Percentiles rank a stretch among this genome's conserved stretches.
Evolutionary conservation across 2,113 vertebrate genomes (phyloP).

Genomic region (Prinia subflava): DNA sequence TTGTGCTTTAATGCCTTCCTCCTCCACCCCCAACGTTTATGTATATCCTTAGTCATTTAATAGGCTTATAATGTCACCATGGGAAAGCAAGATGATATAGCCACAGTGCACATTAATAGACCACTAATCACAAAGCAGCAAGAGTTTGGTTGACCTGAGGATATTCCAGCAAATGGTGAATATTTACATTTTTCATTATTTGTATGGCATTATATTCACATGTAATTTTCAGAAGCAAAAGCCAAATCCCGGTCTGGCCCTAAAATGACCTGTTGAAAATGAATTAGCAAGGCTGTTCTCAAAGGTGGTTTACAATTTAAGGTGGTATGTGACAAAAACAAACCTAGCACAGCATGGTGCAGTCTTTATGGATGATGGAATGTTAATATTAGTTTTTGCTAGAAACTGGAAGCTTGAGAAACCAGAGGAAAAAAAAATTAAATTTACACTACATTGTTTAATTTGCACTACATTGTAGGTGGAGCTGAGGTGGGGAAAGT

Average conservation of each 20-base stretch:
- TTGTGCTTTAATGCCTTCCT: background rate
- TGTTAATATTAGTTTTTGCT: background rate
- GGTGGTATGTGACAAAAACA: constrained; percentile 7
- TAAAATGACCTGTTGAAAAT: constrained; percentile 14
- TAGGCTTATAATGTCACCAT: constrained; percentile 27
- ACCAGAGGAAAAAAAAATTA: background rate
- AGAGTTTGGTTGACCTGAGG: constrained; percentile 35
- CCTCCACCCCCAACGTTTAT: background rate
- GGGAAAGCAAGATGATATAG: constrained; percentile 18
- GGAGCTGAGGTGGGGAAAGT: background rate
- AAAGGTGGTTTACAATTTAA: background rate
- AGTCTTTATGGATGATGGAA: background rate
- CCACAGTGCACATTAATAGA: constrained; percentile 20
- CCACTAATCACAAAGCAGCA: constrained; percentile 31
- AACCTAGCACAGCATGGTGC: constrained; percentile 1
- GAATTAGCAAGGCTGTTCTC: background rate
- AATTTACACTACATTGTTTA: background rate
- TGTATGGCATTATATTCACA: background rate
- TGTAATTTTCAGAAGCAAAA: constrained; percentile 22
- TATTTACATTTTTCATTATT: constrained; percentile 19
- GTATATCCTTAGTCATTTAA: constrained; percentile 18
- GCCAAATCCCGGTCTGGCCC: background rate
- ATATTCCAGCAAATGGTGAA: constrained; percentile 27
- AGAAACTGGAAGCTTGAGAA: background rate
- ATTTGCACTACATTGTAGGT: background rate